A percentile compares a stretch with the other conserved stretches of the same genome.
These are phyloP conservation scores for Sylvilagus floridanus DNA, from an alignment of 2,797 vertebrate species.

Conservation along the genomic window DNA sequence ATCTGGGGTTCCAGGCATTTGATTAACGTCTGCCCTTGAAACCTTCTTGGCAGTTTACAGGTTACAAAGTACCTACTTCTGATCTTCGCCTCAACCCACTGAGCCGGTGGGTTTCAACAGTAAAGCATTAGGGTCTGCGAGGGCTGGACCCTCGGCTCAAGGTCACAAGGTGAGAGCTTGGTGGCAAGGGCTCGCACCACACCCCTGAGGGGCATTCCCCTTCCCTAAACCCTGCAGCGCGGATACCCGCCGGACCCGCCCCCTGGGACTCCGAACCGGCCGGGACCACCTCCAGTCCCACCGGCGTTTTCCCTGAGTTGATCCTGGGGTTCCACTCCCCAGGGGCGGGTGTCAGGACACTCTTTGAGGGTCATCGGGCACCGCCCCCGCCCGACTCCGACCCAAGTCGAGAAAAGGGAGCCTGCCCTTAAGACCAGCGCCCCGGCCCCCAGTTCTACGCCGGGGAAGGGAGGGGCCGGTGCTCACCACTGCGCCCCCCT, in stretches of 20 bases:
- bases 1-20: background rate
- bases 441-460: background rate
- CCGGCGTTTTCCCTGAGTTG: background rate
- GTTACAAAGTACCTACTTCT: conserved; percentile 59
- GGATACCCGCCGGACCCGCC: background rate
- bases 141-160: background rate
- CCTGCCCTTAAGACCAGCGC: background rate
- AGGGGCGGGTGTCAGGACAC: background rate
- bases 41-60: conserved; percentile 10
- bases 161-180: background rate
- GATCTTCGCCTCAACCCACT: background rate
- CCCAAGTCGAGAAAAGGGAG: background rate
- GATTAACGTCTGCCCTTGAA: conserved; percentile 60
- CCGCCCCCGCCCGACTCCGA: conserved; percentile 9
- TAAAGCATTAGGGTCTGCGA: background rate
- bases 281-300: background rate
- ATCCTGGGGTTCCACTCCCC: background rate
- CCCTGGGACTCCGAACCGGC: background rate
- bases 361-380: background rate
- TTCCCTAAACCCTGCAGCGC: background rate
- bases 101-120: background rate
- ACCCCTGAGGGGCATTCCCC: background rate
- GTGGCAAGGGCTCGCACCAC: background rate
- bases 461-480: background rate
- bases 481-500: conserved; percentile 89